Evolutionary conservation across 2,113 vertebrate species (phyloP).

Genomic region (Boulengerochromis microlepis): DNA sequence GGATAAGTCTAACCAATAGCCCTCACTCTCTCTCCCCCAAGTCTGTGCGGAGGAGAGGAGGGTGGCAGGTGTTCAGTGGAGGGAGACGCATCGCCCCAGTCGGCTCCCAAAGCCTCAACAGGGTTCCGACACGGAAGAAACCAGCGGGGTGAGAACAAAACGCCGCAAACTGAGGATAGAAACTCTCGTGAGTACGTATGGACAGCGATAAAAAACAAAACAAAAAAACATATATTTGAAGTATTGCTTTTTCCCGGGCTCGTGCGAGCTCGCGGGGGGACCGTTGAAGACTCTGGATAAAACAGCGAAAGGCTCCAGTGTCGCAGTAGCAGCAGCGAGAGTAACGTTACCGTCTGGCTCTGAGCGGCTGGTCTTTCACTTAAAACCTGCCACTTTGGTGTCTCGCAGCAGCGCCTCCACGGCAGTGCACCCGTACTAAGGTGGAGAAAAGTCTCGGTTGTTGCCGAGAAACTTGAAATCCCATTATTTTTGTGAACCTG

Average conservation of each 20-base stretch:
- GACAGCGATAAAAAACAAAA: background rate
- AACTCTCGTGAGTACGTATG: background rate
- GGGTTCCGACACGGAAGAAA: background rate
- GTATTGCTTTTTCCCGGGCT: background rate
- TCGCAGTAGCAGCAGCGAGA: conserved; percentile 25
- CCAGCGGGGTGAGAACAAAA: background rate
- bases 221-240: background rate
- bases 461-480: background rate
- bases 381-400: conserved; percentile 11
- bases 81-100: conserved; percentile 44
- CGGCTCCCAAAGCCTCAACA: conserved; percentile 18
- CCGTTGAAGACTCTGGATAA: background rate
- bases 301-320: conserved; percentile 5
- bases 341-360: background rate
- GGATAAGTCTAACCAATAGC: background rate
- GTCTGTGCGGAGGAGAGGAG: background rate
- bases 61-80: conserved; percentile 60
- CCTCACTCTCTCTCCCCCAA: background rate
- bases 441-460: background rate
- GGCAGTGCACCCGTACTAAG: background rate
- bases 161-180: background rate
- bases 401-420: background rate
- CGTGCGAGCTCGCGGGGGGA: background rate
- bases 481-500: conserved; percentile 37
- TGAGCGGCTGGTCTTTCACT: background rate